phyloP scores from a whole-genome alignment of 2,888 invertebrate genomes.

The Macroteleia sp. region DNA sequence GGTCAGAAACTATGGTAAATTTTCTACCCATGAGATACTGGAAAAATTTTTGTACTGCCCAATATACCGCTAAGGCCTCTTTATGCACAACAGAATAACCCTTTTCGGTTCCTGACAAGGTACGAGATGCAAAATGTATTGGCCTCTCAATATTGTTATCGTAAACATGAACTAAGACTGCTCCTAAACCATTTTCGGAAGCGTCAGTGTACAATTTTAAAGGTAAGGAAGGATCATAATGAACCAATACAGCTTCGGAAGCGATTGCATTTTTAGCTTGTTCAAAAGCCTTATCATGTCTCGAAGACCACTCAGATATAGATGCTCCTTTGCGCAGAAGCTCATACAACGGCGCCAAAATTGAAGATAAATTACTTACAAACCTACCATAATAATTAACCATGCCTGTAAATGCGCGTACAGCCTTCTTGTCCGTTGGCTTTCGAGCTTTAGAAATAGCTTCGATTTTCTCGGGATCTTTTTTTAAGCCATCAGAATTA shows the following conservation, averaged over 20 bases:
- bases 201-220: slow-evolving; percentile 53
- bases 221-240: slow-evolving; percentile 50
- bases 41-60: slow-evolving; percentile 74
- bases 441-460: slow-evolving; percentile 28
- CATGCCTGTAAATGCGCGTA: slow-evolving; percentile 29
- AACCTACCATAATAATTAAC: slow-evolving; percentile 46
- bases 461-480: slow-evolving; percentile 43
- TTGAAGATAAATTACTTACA: neutral
- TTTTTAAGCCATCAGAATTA: slow-evolving; percentile 48
- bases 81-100: slow-evolving; percentile 75
- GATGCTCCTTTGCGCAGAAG: neutral
- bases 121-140: slow-evolving; percentile 72
- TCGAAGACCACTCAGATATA: neutral
- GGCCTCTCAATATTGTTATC: slow-evolving; percentile 70
- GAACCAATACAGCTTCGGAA: slow-evolving; percentile 21
- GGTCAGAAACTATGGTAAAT: slow-evolving; percentile 73
- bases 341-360: slow-evolving; percentile 7
- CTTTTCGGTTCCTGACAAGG: slow-evolving; percentile 71
- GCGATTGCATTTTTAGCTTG: slow-evolving; percentile 11
- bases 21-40: slow-evolving; percentile 75
- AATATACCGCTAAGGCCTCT: slow-evolving; percentile 76
- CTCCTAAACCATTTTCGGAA: slow-evolving; percentile 70
- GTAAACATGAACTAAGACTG: slow-evolving; percentile 70
- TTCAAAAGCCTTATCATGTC: slow-evolving; percentile 19
- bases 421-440: slow-evolving; percentile 5